phyloP scores from a whole-genome alignment of 2,888 invertebrate species.

The Drosophila ustulata region DNA sequence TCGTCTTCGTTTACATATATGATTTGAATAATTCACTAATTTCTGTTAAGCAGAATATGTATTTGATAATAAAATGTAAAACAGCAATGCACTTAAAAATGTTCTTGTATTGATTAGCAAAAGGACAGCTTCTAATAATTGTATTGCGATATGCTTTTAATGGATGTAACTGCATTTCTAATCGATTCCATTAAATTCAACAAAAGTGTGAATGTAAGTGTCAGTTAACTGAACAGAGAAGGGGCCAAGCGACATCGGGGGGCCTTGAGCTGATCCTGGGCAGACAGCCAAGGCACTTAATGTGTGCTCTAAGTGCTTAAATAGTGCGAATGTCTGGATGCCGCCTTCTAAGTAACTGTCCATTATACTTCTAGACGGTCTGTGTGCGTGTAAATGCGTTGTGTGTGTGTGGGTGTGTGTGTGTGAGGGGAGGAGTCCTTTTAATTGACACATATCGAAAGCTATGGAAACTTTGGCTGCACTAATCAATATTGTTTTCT shows the following conservation, averaged over 20 bases:
- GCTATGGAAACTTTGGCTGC: constrained; percentile 3
- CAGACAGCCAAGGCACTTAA: constrained; percentile 62
- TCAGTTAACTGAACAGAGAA: constrained; percentile 52
- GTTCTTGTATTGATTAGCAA: no score
- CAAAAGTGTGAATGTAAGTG: constrained; percentile 49
- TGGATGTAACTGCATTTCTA: neutral
- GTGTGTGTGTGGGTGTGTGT: neutral
- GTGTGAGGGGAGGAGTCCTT: neutral
- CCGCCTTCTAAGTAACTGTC: constrained; percentile 31
- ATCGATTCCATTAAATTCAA: constrained; percentile 51
- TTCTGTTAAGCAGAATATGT: no score
- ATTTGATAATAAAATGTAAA: no score
- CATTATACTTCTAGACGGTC: neutral
- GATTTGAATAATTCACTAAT: no score
- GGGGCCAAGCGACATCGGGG: neutral
- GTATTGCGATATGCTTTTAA: neutral
- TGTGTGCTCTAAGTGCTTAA: constrained; percentile 65
- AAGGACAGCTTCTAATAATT: neutral
- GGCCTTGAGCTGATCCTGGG: constrained; percentile 48
- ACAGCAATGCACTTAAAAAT: no score
- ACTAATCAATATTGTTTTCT: constrained; percentile 13
- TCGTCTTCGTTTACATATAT: no score
- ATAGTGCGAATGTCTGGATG: constrained; percentile 50
- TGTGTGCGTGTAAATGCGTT: neutral
- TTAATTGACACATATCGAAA: constrained; percentile 1